Evolutionary conservation across 1,140 invertebrate species (phyloP).

Genomic region (Acromyrmex heyeri): DNA sequence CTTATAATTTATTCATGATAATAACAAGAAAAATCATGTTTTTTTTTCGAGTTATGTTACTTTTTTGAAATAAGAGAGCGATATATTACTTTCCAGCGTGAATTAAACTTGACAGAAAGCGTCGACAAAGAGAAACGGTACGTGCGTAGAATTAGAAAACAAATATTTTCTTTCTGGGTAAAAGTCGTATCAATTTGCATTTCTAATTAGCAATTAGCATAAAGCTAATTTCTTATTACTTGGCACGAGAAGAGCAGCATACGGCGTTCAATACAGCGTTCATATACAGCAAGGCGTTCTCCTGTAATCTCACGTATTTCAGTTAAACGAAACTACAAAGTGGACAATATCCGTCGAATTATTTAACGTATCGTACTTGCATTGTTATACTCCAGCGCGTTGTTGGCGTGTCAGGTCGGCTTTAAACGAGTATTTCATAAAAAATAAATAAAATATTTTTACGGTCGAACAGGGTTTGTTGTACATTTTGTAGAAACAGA

Average conservation of each 20-base stretch:
- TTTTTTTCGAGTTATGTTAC: no score
- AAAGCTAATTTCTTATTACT: slow-evolving; percentile 27
- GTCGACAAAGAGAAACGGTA: background rate
- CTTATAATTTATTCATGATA: no score
- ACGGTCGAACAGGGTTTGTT: background rate
- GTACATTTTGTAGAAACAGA: slow-evolving; percentile 24
- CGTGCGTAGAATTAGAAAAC: background rate
- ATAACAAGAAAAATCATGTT: no score
- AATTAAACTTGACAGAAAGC: slow-evolving; percentile 17
- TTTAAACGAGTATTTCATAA: slow-evolving; percentile 30
- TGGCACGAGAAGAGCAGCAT: background rate
- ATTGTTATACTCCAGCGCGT: background rate
- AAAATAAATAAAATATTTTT: slow-evolving; percentile 60
- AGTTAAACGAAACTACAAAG: background rate
- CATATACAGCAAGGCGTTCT: background rate
- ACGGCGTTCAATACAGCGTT: background rate
- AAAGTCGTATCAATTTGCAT: slow-evolving; percentile 23
- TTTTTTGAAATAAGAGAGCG: no score
- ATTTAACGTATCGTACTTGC: background rate
- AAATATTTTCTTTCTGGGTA: background rate
- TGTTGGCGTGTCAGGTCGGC: background rate
- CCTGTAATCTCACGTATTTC: slow-evolving; percentile 6
- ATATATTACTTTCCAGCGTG: background rate
- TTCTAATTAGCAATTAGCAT: slow-evolving; percentile 22
- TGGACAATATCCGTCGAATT: background rate